A percentile compares a stretch with the other conserved stretches of the same genome.
Evolutionary conservation across 2,113 vertebrate species (phyloP).

Genomic region (Xiphophorus maculatus): DNA sequence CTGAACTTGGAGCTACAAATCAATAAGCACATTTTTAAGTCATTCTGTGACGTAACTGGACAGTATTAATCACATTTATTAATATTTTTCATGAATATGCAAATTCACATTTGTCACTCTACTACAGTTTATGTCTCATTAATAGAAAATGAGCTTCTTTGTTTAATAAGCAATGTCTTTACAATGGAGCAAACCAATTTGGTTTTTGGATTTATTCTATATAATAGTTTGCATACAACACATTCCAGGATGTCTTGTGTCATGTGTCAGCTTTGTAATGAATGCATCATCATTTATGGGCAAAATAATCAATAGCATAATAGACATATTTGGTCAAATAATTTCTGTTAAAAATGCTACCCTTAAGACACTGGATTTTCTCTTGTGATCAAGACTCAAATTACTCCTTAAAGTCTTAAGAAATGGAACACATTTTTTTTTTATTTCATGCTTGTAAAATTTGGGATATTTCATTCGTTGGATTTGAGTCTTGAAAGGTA

Average conservation of each 20-base stretch:
- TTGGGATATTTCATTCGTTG: slow-evolving; percentile 39
- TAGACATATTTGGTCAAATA: no score
- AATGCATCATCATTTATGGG: not conserved
- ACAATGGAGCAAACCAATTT: not conserved
- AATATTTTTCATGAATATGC: slow-evolving; percentile 84
- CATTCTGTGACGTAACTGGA: slow-evolving; percentile 72
- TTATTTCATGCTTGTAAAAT: not conserved
- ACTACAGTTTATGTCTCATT: slow-evolving; percentile 79
- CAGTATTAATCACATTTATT: slow-evolving; percentile 84
- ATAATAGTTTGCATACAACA: not conserved
- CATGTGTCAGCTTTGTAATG: not conserved
- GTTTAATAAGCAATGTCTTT: slow-evolving; percentile 55
- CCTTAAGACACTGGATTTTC: no score
- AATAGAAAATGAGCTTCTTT: slow-evolving; percentile 80
- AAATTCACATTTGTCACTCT: slow-evolving; percentile 81
- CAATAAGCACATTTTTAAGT: slow-evolving; percentile 45
- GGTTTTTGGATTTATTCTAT: not conserved
- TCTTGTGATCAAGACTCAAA: not conserved
- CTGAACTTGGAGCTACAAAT: not conserved
- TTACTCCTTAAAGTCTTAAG: not conserved
- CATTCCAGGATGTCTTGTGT: not conserved
- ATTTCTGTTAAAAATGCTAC: not conserved
- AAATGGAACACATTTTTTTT: not conserved
- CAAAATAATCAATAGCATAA: not conserved
- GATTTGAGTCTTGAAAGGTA: not conserved